Evolutionary conservation across 1,140 invertebrate species (phyloP).

Genomic region (Drosophila pseudoananassae): DNA sequence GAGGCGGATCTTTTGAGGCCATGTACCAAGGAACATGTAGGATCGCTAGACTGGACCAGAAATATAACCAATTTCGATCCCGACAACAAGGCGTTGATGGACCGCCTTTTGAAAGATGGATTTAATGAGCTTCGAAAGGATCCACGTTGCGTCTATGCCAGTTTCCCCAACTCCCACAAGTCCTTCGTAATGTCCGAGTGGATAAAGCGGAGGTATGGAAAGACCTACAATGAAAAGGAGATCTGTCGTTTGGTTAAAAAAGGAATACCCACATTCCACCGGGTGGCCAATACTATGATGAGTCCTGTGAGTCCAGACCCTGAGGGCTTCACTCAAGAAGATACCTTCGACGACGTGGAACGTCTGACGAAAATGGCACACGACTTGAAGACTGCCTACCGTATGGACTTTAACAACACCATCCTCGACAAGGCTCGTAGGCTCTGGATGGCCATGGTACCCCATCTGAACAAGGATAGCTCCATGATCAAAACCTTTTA

Average conservation of each 20-base stretch:
- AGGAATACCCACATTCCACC: background rate
- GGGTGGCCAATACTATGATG: background rate
- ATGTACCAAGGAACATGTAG: background rate
- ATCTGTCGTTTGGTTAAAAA: background rate
- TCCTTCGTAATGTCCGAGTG: slow-evolving; percentile 28
- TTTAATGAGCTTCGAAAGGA: slow-evolving; percentile 18
- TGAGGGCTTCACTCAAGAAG: background rate
- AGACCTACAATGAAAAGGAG: slow-evolving; percentile 18
- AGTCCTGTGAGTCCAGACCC: background rate
- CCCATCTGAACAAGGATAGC: slow-evolving; percentile 10
- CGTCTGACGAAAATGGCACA: background rate
- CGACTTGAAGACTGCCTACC: slow-evolving; percentile 1
- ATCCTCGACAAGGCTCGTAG: slow-evolving; percentile 6
- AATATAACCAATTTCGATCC: slow-evolving; percentile 19
- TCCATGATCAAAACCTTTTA: slow-evolving; percentile 16
- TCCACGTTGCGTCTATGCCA: slow-evolving; percentile 40
- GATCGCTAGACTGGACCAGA: background rate
- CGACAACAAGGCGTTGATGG: slow-evolving; percentile 26
- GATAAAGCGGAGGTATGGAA: slow-evolving; percentile 44
- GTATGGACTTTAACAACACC: slow-evolving; percentile 6
- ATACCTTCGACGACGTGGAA: background rate
- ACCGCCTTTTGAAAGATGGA: slow-evolving; percentile 20
- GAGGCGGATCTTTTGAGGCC: background rate
- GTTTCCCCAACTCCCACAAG: slow-evolving; percentile 34
- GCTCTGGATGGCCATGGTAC: slow-evolving; percentile 18